Conservation (phyloP, 1,140 invertebrate genomes). For the Argopecten irradians region DNA sequence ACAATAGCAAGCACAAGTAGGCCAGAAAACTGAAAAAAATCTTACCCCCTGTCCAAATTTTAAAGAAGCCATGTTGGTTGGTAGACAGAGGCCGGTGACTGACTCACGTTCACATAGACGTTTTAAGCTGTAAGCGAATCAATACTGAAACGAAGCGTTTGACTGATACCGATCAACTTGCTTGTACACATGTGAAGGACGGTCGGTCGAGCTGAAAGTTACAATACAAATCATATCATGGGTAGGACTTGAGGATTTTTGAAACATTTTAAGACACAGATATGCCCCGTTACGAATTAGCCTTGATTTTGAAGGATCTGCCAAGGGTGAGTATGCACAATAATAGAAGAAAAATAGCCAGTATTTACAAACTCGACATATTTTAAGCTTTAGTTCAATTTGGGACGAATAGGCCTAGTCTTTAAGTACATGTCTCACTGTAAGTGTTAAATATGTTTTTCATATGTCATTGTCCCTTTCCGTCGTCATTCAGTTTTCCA, state of each 20-base stretch:
- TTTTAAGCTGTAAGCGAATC: background rate
- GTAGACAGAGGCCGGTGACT: conserved; percentile 12
- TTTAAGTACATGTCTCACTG: too few species aligned
- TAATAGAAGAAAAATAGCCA: background rate
- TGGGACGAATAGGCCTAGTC: too few species aligned
- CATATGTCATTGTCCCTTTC: too few species aligned
- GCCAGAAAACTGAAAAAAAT: background rate
- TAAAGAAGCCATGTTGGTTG: conserved; percentile 4
- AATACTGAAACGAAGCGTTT: background rate
- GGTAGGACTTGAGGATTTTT: background rate
- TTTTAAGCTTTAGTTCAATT: too few species aligned
- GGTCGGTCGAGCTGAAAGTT: too few species aligned
- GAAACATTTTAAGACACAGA: background rate
- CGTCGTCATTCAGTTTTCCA: too few species aligned
- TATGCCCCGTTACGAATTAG: background rate
- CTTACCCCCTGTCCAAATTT: conserved; percentile 1
- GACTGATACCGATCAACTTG: background rate
- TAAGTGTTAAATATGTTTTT: too few species aligned
- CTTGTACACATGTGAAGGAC: conserved; percentile 12
- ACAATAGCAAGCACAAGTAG: background rate
- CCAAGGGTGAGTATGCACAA: background rate
- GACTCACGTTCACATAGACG: background rate
- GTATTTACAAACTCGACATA: too few species aligned
- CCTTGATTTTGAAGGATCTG: background rate
- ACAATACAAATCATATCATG: too few species aligned